Evolutionary conservation across 2,797 vertebrate species (phyloP), one percentile per base, ranked within the genome.

Genomic region (Urosaurus nigricauda): DNA sequence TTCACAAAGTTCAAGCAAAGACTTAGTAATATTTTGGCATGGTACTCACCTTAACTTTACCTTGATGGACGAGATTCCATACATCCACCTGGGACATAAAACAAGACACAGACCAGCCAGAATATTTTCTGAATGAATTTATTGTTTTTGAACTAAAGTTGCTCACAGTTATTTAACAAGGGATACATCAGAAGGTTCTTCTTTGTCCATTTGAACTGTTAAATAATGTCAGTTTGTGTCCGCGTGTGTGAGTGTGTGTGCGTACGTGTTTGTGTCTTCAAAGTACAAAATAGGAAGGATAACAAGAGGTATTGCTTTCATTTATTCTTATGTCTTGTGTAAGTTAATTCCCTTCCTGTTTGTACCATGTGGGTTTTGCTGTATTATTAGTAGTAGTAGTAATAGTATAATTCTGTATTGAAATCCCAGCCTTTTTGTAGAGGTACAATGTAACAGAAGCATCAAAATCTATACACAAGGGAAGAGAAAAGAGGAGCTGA

Each of bases 121-220:
- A 98, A 97, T 95, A 95, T 96, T 96, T 96, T 98, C 96, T 97
- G 98, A 98, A 98, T 97, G 97, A 98, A 97, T 99, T 99, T 99
- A 99, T 99, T 99, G 97, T 98, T 97, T 95, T 96, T 97, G 98
- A 98, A 98, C 97, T 98, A 97, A 98, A 97, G 98, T 98, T 97
- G 98, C 98, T 99, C 98, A 99, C 98, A 98, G 98, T 98, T 98
- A 97, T 98, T 96, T 97, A 98, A 98, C 97, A 98, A 97, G 97
- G 98, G 97, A 97, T 98, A 98, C 98, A 98, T 97, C 93, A 95
- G 95, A 94, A 89, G 84, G 79, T 85, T 89, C 97, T 97, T 97
- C 94, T 96, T 96, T 97, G 96, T 97, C 98, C 97, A 89, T 94
- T 93, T 95, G 95, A 95, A 96, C 98, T 98, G 97, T 98, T 98